Conservation (phyloP, 2,888 invertebrate species). For the Drosophila falleni region DNA sequence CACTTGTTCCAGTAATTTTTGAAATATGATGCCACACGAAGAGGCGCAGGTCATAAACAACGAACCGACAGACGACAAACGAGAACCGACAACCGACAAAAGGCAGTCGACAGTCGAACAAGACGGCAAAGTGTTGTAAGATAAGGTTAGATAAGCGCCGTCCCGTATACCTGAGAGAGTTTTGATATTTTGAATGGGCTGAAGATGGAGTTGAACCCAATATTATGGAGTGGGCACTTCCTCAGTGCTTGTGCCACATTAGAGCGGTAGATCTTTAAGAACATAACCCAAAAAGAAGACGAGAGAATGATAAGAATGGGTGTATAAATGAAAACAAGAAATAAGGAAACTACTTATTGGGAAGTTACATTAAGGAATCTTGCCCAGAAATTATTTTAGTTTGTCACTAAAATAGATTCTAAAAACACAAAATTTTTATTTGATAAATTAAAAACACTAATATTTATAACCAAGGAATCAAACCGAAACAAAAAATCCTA, state of each 20-base stretch:
- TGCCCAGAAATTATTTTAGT: neutral
- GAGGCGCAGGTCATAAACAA: constrained; percentile 80
- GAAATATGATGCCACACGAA: constrained; percentile 75
- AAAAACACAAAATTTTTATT: no score
- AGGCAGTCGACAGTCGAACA: constrained; percentile 22
- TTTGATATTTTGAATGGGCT: constrained; percentile 29
- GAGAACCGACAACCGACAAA: constrained; percentile 12
- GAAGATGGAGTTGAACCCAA: constrained; percentile 6
- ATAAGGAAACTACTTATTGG: neutral
- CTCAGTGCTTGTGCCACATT: constrained; percentile 20
- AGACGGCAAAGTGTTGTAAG: constrained; percentile 72
- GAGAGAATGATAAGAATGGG: neutral
- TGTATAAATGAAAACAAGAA: neutral
- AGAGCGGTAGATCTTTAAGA: constrained; percentile 44
- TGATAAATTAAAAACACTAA: no score
- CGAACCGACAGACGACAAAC: constrained; percentile 25
- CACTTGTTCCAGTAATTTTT: constrained; percentile 72
- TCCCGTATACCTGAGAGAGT: constrained; percentile 46
- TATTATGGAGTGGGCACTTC: constrained; percentile 26
- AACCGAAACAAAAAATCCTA: no score
- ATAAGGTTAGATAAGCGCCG: constrained; percentile 79
- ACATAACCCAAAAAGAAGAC: constrained; percentile 4
- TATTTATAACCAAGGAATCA: no score
- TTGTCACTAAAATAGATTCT: no score
- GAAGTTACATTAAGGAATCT: neutral